Base-by-base conservation (phyloP, 2,888 invertebrate genomes). In the Philereme vetulata region DNA sequence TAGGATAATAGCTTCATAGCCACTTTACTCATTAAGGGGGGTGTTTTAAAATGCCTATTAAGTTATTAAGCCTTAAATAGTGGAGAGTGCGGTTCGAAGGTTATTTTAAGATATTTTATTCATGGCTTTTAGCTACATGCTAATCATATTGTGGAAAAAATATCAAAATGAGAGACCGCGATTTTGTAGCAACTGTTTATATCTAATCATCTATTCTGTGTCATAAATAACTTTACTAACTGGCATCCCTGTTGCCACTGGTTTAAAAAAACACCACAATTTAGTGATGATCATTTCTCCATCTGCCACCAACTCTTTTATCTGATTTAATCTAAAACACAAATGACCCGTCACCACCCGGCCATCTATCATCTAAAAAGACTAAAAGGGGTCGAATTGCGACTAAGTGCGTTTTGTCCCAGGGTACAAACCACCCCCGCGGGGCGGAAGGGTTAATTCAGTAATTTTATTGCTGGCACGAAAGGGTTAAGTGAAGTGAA, bases 401-500 rank as follows among this genome's bases (percentile, higher is more conserved):
- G 49, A 44, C 52, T 57, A 57, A 62, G 57, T 59, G 60, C 66
- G 49, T 54, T 65, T 53, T 47, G 56, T 56, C 58, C 36, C 36
- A 48, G 60, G 51, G 52, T 49, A 36, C 38, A 44, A 48, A 34
- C 36, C 46, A 64, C 68, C 67, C 66, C 58, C 54, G 64, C 65
- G 74, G 65, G 72, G 67, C 70, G 66, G 69, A 72, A 72, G 82
- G 83, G 84, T 84, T 84, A 84, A 84, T 83, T 78, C 78, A 80
- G 88, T 88, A 87, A 89, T 86, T 85, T 82, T 79, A 85, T 87
- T 83, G 85, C 74, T 71, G 71, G 66, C 73, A 74, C 67, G 75
- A 73, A 78, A 81, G 87, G 89, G 88, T 88, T 88, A 86, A 85
- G 80, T 78, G 81, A 78, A 82, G 82, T 78, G 80, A 79, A 75